Base-by-base conservation (phyloP, 1,140 invertebrate species). In the Drosophila littoralis region DNA sequence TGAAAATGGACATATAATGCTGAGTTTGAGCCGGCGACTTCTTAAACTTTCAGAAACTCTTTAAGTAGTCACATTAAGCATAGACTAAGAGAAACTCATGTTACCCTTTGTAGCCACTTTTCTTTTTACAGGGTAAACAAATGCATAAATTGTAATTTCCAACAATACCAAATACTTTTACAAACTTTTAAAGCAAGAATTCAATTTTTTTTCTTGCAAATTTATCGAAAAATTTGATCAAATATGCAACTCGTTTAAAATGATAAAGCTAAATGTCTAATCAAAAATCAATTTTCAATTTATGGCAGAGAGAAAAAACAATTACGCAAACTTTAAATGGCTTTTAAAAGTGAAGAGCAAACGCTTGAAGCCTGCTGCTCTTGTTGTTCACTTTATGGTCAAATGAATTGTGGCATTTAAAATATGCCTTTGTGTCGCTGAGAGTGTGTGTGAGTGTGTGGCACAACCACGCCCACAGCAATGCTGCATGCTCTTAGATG, bases 371-470 rank as follows among this genome's bases (percentile, higher is more conserved):
- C 9, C 42, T 28, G 48, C 7, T 45, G 50, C 22, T 28, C 22
- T 28, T 45, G 9, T 22, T 54, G 32, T 17, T 45, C 15, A n/a
- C 28, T 43, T 35, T 55, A 45, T 55, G 51, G 51, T 17, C 61
- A 66, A 50, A 36, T 59, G 64, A 66, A 52, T 35, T 55, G 65
- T 35, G 65, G 71, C 36, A 61, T 69, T 69, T 74, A 69, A 50
- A 74, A 74, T 69, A 74, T 74, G 57, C 51, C 57, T 74, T 74
- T 74, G 71, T 61, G 58, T 15, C 13, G n/a, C 9, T 55, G 28
- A 45, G 2, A 22, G 22, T 22, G 2, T 40, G 10, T 45, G 28
- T 7, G 45, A 15, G n/a, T 55, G 50, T 15, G 36, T 28, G 2
- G 43, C 32, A 43, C 12, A n/a, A 33, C 40, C 59, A 64, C 60